Evolutionary conservation across 1,140 invertebrate species (phyloP).

Genomic region (Zaprionus davidi): DNA sequence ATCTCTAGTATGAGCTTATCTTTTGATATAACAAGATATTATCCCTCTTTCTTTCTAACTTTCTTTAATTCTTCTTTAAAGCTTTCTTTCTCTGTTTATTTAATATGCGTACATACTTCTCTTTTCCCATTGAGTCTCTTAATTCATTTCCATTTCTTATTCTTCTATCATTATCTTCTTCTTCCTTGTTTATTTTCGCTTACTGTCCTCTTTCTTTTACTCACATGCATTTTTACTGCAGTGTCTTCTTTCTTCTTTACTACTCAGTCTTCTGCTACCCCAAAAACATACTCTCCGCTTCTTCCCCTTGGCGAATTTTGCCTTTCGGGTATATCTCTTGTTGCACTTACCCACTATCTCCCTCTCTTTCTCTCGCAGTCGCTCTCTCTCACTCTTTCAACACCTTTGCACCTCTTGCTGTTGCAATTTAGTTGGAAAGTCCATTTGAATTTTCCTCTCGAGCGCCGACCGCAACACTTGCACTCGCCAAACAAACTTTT

Average conservation of each 20-base stretch:
- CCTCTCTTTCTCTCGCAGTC: background rate
- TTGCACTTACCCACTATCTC: background rate
- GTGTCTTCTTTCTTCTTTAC: background rate
- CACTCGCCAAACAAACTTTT: constrained; percentile 33
- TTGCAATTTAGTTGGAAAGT: constrained; percentile 25
- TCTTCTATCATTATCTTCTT: background rate
- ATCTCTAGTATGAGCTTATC: too few relatives aligned
- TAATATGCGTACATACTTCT: too few relatives aligned
- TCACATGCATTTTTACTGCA: background rate
- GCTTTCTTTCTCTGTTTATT: background rate
- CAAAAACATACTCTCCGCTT: background rate
- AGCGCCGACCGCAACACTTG: constrained; percentile 25
- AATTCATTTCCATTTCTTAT: background rate
- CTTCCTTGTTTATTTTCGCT: too few relatives aligned
- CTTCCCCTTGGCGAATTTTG: background rate
- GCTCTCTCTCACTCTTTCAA: background rate
- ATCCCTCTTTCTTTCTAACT: background rate
- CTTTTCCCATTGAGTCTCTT: background rate
- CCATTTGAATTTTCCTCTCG: constrained; percentile 56
- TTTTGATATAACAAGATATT: background rate
- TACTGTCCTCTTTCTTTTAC: background rate
- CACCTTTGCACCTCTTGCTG: constrained; percentile 10
- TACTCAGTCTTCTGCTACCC: background rate
- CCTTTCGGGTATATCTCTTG: background rate
- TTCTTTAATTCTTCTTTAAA: background rate